A percentile compares a stretch with the other conserved stretches of the same genome.
Evolutionary conservation across 2,113 vertebrate species (phyloP).

Genomic region (Nettapus auritus): DNA sequence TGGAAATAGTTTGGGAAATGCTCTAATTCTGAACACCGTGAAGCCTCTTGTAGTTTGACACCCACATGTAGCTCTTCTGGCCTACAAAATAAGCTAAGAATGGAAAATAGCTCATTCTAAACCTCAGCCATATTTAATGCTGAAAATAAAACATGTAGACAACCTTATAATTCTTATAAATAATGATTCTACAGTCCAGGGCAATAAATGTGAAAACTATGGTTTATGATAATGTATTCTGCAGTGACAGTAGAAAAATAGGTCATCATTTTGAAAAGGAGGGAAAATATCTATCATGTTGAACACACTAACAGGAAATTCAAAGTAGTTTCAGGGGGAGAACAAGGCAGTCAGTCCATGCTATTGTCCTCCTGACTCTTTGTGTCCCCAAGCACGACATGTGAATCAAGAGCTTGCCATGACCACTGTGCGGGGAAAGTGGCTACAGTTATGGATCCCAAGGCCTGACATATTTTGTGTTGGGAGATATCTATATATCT

Average conservation of each 20-base stretch:
- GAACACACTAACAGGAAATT: background rate
- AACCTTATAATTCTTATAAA: slow-evolving; percentile 60
- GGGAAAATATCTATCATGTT: slow-evolving; percentile 33
- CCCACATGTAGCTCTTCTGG: background rate
- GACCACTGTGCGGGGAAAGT: background rate
- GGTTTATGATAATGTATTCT: slow-evolving; percentile 58
- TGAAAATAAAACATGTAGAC: slow-evolving; percentile 53
- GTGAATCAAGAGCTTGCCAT: background rate
- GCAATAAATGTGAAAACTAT: slow-evolving; percentile 49
- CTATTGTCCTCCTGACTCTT: background rate
- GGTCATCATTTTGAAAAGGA: slow-evolving; percentile 52
- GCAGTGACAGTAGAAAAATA: slow-evolving; percentile 61
- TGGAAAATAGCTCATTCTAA: slow-evolving; percentile 24
- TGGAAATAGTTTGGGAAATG: background rate
- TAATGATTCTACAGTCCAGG: slow-evolving; percentile 37
- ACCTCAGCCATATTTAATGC: slow-evolving; percentile 30
- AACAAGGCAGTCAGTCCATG: background rate
- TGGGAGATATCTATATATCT: background rate
- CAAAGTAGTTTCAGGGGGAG: background rate
- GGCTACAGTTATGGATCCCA: background rate
- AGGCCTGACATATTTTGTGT: background rate
- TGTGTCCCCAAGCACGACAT: accelerated
- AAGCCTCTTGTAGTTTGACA: background rate
- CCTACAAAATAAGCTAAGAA: background rate
- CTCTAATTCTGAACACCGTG: background rate